These are phyloP conservation scores for Pygoscelis antarcticus DNA, from an alignment of 2,113 vertebrate species.

Conservation along the genomic window DNA sequence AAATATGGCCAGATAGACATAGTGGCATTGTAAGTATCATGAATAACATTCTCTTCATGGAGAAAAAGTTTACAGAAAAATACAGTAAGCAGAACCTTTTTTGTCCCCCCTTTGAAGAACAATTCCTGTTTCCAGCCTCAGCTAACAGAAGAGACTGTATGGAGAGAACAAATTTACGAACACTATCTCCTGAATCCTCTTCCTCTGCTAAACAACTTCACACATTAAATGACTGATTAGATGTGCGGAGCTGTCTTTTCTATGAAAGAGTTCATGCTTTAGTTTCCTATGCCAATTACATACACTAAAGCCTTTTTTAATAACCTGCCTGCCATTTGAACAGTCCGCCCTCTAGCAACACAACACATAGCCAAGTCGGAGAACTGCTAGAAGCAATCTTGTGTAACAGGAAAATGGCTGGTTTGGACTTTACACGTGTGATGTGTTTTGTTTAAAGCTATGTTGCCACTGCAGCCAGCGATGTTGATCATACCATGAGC, in stretches of 20 bases:
- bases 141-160: neutral
- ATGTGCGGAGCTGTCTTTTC: neutral
- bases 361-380: neutral
- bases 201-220: neutral
- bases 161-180: neutral
- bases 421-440: neutral
- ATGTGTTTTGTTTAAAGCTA: neutral
- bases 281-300: neutral
- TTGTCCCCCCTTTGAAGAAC: neutral
- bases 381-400: neutral
- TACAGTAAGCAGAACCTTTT: neutral
- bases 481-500: neutral
- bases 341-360: neutral
- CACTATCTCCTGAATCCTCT: neutral
- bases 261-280: neutral
- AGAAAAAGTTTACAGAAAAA: neutral
- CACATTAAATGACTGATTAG: neutral
- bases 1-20: neutral
- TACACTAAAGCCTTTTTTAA: neutral
- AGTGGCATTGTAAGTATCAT: neutral
- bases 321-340: neutral
- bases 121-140: neutral
- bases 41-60: neutral
- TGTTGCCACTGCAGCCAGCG: neutral
- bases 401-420: neutral